A percentile compares a stretch with the other conserved stretches of the same genome.
Conservation (phyloP, 1,140 invertebrate species). For the Aradophagus sp. region DNA sequence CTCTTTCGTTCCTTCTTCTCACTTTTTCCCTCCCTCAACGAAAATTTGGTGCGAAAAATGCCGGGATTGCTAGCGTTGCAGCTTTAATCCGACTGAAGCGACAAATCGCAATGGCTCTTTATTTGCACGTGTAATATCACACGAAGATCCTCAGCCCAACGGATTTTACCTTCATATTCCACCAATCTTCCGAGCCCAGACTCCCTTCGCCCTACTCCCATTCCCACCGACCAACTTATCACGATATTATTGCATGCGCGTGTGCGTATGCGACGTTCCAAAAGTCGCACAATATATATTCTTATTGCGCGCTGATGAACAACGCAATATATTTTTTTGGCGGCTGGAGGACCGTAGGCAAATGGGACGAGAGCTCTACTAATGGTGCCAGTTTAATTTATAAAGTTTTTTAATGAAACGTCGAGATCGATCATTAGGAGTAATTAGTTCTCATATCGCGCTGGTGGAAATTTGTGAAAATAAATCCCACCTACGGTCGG, state of each 20-base stretch:
- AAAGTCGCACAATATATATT: constrained; percentile 51
- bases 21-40: not conserved
- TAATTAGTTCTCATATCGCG: constrained; percentile 7
- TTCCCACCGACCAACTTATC: constrained; percentile 1
- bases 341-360: not conserved
- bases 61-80: constrained; percentile 36
- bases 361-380: constrained; percentile 10
- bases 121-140: constrained; percentile 60
- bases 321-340: constrained; percentile 22
- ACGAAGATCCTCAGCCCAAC: constrained; percentile 38
- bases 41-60: constrained; percentile 24
- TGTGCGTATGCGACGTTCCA: constrained; percentile 29
- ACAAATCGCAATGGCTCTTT: constrained; percentile 57
- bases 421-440: constrained; percentile 14
- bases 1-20: too few relatives aligned
- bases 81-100: constrained; percentile 59
- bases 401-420: constrained; percentile 31
- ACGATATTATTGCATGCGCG: constrained; percentile 26
- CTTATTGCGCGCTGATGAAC: constrained; percentile 43
- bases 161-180: constrained; percentile 52
- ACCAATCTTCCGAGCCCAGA: constrained; percentile 38
- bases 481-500: too few relatives aligned
- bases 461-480: too few relatives aligned
- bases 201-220: constrained; percentile 8
- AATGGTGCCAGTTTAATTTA: constrained; percentile 19